These are phyloP conservation scores for Parnassius apollo DNA, from an alignment of 2,888 invertebrate genomes.

Conservation along the genomic window DNA sequence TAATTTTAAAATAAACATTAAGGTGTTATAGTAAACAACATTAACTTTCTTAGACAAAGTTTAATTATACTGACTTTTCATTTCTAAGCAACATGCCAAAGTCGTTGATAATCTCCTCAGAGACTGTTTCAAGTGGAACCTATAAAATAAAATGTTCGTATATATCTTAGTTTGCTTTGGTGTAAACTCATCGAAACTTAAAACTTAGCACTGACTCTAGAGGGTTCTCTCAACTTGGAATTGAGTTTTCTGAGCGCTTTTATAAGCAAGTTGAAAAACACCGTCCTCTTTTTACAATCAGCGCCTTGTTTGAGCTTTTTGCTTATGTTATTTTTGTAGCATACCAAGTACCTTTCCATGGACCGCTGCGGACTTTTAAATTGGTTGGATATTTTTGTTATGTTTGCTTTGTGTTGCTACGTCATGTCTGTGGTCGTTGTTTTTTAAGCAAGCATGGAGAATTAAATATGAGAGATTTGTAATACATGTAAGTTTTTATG, in stretches of 20 bases:
- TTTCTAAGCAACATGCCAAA: background rate
- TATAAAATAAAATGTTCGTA: conserved; percentile 4
- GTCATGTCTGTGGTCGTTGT: no score
- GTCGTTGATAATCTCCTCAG: background rate
- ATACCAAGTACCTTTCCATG: no score
- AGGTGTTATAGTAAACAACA: background rate
- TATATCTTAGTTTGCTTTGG: background rate
- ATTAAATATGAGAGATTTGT: no score
- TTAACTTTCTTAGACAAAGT: background rate
- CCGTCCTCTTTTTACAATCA: background rate
- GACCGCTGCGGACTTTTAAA: no score
- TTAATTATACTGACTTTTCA: background rate
- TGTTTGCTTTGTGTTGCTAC: no score
- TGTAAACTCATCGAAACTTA: conserved; percentile 3
- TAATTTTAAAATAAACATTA: no score
- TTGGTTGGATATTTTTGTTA: conserved; percentile 23
- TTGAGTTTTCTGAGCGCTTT: conserved; percentile 4
- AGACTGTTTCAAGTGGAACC: conserved; percentile 1
- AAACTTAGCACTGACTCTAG: background rate
- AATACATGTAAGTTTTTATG: no score
- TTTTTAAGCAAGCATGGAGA: no score
- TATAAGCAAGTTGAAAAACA: conserved; percentile 1
- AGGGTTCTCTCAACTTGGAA: background rate
- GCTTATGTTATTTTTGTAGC: background rate
- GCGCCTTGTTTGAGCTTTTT: background rate